Evolutionary conservation across 1,140 invertebrate genomes (phyloP), one percentile per base, ranked within the genome.

Genomic region (Orchestia grillus): DNA sequence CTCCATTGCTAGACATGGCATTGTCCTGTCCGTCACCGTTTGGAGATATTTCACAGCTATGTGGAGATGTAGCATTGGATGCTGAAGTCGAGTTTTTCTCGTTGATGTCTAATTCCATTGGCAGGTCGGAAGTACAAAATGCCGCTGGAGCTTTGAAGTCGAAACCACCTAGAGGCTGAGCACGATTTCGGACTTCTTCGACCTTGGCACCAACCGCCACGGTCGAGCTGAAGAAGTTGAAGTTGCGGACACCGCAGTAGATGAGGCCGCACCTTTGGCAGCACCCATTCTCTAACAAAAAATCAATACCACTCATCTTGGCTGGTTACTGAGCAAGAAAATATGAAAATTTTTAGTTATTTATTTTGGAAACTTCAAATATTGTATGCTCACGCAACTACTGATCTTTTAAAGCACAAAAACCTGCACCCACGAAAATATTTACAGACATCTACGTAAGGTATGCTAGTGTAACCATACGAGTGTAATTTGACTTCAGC

Each of bases 221-320:
- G 11, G 92, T 11, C 0, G 43, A 45, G 43, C 92, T n/a, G 44
- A 94, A 94, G 44, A 47, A 94, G 3, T 19, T n/a, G 44, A 19
- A 94, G 92, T 94, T 94, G 44, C 92, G 92, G 36, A 94, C 92
- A 47, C 92, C 92, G 44, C 92, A 45, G 92, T 94, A 45, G 4
- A 94, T 94, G 92, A 94, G 92, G 43, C 41, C 92, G 40, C 92
- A 94, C 11, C 44, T 44, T 40, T 44, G 92, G 44, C 92, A 94
- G 92, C 43, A 94, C 41, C 92, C 92, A 44, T n/a, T 45, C 92
- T 44, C 43, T 45, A 94, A n/a, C 44, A 94, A 44, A 94, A 94
- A 94, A 94, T 94, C 92, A 45, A 94, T 44, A 0, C 43, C 19
- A 94, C 44, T 94, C 92, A 94, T 94, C 88, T 44, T 90, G 11